Evolutionary conservation across 1,140 invertebrate genomes (phyloP), one percentile per base, ranked within the genome.

Genomic region (Triops longicaudatus): DNA sequence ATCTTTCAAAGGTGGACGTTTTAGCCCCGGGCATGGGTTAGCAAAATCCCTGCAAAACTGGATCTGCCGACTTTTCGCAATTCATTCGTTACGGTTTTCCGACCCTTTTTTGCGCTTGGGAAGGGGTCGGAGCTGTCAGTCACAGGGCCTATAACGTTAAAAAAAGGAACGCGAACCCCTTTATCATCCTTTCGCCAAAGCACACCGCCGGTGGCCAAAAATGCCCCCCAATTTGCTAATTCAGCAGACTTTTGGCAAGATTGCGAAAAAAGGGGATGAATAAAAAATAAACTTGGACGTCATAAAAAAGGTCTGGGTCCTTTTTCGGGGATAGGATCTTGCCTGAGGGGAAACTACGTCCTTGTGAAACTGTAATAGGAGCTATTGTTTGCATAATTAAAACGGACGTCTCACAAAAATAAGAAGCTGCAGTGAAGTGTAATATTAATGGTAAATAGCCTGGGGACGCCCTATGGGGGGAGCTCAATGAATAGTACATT

Each of bases 1-100:
- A 63, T 63, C 50, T 63, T 17, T 63, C 14, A 9, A 37, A 22
- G 6, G 10, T 63, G 4, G 22, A 63, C 50, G 10, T 63, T 7
- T 10, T 63, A 63, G 50, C 50, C 50, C 22, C 31, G n/a, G 50
- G 50, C 17, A 63, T n/a, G 50, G 50, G 50, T 63, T 63, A 22
- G 50, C 50, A 1, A 63, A 63, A 63, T 44, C 50, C 50, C 22
- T 22, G 50, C 50, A 63, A 63, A 63, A 63, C 50, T 63, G 50
- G 50, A 63, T 63, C 17, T 17, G 50, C 10, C 50, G 50, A 22
- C 50, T 63, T 63, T 37, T 37, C 31, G 50, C 50, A 63, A 63
- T 63, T 63, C 50, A 63, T 63, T 63, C 50, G 50, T 22, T 63
- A 63, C 14, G 50, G 50, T 63, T n/a, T n/a, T 22, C 50, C 50